Conservation (phyloP, 2,113 vertebrate genomes). For the Melanocharis versteri region DNA sequence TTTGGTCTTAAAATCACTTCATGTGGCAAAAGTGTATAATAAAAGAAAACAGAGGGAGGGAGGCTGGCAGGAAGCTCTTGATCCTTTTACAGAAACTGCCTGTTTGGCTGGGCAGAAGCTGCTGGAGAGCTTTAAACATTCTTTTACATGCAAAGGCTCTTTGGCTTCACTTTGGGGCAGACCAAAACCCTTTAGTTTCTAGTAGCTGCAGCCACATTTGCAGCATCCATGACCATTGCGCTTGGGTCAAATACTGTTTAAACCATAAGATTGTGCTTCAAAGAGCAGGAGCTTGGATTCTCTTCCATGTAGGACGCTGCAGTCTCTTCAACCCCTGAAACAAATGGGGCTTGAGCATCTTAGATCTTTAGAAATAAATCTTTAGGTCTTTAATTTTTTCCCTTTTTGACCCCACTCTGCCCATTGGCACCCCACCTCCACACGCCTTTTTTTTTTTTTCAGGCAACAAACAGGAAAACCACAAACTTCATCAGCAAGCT, state of each 20-base stretch:
- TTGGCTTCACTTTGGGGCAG: not conserved
- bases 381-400: not conserved
- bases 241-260: not conserved
- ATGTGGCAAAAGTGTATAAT: constrained; percentile 50
- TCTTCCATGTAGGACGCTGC: not conserved
- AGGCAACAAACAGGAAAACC: constrained; percentile 54
- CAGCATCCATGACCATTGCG: not conserved
- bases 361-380: not conserved
- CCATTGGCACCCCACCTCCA: not conserved
- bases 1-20: constrained; percentile 46
- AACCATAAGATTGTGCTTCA: not conserved
- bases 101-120: constrained; percentile 49
- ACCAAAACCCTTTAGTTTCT: not conserved
- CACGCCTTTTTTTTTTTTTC: not conserved
- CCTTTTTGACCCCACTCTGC: not conserved
- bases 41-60: constrained; percentile 9
- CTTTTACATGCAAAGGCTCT: not conserved
- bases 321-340: not conserved
- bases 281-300: not conserved
- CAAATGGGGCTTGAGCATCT: not conserved
- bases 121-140: constrained; percentile 28
- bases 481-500: constrained; percentile 51
- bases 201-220: not conserved
- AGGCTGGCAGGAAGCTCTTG: constrained; percentile 52
- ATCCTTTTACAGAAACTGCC: constrained; percentile 51